Conservation (phyloP, 1,140 invertebrate species). For the Lutraria rhynchaena region DNA sequence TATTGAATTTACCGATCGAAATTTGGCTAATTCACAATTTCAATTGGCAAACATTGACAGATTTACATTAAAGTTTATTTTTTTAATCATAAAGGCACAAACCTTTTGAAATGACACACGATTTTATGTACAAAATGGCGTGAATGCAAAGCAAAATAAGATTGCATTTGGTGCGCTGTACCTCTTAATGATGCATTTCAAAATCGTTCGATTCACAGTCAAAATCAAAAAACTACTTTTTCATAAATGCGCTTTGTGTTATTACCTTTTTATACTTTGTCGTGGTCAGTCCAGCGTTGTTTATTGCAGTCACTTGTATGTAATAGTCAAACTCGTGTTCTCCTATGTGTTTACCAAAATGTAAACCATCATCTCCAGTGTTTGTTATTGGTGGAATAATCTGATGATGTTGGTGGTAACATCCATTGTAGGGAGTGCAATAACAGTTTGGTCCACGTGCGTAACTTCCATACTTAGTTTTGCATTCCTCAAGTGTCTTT, state of each 20-base stretch:
- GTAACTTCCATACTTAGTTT: slow-evolving; percentile 6
- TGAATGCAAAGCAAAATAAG: too few relatives aligned
- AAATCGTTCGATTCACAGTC: too few relatives aligned
- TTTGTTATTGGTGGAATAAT: not conserved
- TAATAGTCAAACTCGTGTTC: slow-evolving; percentile 31
- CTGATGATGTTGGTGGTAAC: slow-evolving; percentile 43
- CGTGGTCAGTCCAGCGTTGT: slow-evolving; percentile 4
- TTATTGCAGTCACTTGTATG: slow-evolving; percentile 24
- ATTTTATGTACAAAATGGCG: too few relatives aligned
- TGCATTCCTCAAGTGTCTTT: slow-evolving; percentile 3
- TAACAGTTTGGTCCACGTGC: slow-evolving; percentile 41
- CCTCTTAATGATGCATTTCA: too few relatives aligned
- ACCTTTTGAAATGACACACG: too few relatives aligned
- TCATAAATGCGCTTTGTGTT: not conserved
- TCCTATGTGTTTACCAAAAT: not conserved
- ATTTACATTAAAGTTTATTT: too few relatives aligned
- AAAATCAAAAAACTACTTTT: too few relatives aligned
- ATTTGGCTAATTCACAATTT: too few relatives aligned
- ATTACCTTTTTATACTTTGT: slow-evolving; percentile 17
- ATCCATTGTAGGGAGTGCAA: slow-evolving; percentile 46
- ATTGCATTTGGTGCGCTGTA: too few relatives aligned
- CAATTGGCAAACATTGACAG: too few relatives aligned
- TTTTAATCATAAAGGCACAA: too few relatives aligned
- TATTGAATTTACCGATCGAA: too few relatives aligned
- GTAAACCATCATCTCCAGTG: not conserved